These are phyloP conservation scores for Perizoma flavofasciatum DNA, from an alignment of 2,888 invertebrate genomes.

Conservation along the genomic window DNA sequence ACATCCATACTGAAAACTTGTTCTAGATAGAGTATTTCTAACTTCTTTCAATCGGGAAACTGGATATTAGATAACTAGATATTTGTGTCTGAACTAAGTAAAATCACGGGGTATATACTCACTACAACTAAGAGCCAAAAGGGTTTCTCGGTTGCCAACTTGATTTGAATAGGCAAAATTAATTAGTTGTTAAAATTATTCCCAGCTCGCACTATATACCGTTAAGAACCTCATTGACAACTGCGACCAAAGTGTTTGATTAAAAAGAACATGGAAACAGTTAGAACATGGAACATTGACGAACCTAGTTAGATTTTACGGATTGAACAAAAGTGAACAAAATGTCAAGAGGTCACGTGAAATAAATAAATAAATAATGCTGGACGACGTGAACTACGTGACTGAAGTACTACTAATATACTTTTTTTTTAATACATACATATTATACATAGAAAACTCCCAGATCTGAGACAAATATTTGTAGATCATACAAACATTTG, in stretches of 20 bases:
- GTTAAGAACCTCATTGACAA: constrained; percentile 25
- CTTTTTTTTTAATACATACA: too few species aligned
- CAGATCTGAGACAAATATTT: too few species aligned
- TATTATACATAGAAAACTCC: too few species aligned
- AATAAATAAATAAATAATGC: too few species aligned
- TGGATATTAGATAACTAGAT: neutral
- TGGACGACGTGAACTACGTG: too few species aligned
- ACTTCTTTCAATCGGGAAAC: neutral
- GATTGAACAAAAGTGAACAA: too few species aligned
- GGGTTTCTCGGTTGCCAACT: constrained; percentile 1
- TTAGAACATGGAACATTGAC: too few species aligned
- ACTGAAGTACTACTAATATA: too few species aligned
- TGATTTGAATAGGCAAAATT: too few species aligned
- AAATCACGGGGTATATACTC: neutral
- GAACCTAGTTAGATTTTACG: too few species aligned
- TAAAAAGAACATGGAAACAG: neutral
- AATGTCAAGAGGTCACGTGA: neutral
- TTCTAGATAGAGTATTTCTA: neutral
- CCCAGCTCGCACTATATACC: constrained; percentile 25
- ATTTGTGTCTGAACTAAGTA: neutral
- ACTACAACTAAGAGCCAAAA: neutral
- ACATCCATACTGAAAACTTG: neutral
- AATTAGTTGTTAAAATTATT: constrained; percentile 17
- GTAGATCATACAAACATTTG: too few species aligned
- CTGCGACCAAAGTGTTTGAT: constrained; percentile 2